Base-by-base conservation (phyloP, 2,888 invertebrate species). In the Lasioglossum calceatum region DNA sequence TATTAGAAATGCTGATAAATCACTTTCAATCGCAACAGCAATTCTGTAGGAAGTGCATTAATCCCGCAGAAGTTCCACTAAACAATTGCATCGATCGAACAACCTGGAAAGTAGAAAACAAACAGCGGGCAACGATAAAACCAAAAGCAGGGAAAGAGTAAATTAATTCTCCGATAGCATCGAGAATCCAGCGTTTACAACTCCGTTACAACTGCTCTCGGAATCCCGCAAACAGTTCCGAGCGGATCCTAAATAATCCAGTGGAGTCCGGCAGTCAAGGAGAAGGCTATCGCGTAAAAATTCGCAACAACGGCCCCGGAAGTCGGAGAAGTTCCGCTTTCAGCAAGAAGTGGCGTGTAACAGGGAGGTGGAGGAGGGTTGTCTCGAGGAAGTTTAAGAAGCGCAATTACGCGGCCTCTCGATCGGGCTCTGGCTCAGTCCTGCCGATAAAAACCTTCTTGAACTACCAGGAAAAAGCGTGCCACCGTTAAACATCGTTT, bases 361-460 rank as follows among this genome's bases (percentile, higher is more conserved):
- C 78, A 81, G 76, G n/a, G 58, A 44, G 58, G n/a, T 23, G 27
- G 54, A 54, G 54, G 10, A 54, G 54, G 23, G 54, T 36, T 50
- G 54, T 74, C 32, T 19, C 58, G 39, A 4, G 16, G 54, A 71
- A 81, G 42, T 77, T 85, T 54, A 77, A 64, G 79, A 61, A 81
- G 74, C 61, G 79, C 79, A 86, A 86, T 84, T 85, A 86, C 84
- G 79, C 19, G 72, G 64, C 32, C 70, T 79, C 77, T 54, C 81
- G 50, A 79, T 78, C 47, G 73, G 58, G 47, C 16, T 10, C 54
- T 71, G 42, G 44, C 73, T 70, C 32, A 36, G 47, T 16, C 54
- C 14, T 23, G 10, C 70, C 32, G 81, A 81, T 70, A 74, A 80
- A 77, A 70, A 32, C 71, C 39, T 74, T 67, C 42, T 10, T 3